Base-by-base conservation (phyloP, 1,140 invertebrate genomes). In the Drosophila kepulauana region DNA sequence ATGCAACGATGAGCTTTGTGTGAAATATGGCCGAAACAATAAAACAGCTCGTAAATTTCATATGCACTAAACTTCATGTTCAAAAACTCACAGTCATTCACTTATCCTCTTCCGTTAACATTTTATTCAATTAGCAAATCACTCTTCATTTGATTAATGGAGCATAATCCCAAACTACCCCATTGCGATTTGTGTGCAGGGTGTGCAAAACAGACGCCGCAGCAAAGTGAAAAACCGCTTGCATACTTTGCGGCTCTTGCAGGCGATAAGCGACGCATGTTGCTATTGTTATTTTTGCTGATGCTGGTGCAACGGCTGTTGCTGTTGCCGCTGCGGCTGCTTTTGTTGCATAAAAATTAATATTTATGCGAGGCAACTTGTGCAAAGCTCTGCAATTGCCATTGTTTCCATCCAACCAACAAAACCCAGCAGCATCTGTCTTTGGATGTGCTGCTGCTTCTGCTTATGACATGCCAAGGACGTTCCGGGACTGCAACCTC, bases 281-380 rank as follows among this genome's bases (percentile, higher is more conserved):
- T 65, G 66, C 73, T 58, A 56, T 79, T 48, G 45, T 33, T 74
- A 69, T 69, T 52, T 15, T 64, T 67, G 28, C 16, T 52, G 45
- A 48, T 65, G 33, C 25, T 67, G 64, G 48, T 75, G 77, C 71
- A 51, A 48, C 69, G 65, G 69, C 81, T 84, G 72, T 81, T 84
- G 67, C 54, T 71, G 56, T 54, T 54, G 59, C 30, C 20, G 59
- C 66, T 79, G 69, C 64, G 71, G 79, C 79, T 30, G 82, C 82
- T 86, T 86, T 86, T 86, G 82, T 82, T 82, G 82, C 79, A 86
- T 87, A 86, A 87, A 86, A 86, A 86, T 86, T 86, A 86, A 86
- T 87, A 86, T 86, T 86, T 86, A 86, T 87, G 82, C 82, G 76
- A 79, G 65, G 79, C 82, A 82, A 87, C 76, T 87, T 87, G 82